A percentile compares a stretch with the other conserved stretches of the same genome.
Evolutionary conservation across 2,888 invertebrate species (phyloP).

Genomic region (Blastobasis lacticolella): DNA sequence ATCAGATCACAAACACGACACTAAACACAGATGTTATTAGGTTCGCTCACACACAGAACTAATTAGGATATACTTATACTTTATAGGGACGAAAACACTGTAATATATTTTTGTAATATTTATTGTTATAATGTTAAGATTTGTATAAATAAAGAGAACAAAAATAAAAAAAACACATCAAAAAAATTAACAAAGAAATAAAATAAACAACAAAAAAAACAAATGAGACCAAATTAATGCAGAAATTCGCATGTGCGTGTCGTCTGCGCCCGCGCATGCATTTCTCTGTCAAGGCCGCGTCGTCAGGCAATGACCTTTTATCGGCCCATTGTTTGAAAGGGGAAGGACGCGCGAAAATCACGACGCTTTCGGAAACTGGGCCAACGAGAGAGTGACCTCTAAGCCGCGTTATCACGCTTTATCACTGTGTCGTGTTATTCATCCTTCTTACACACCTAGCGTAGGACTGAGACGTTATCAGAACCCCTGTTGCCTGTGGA

Average conservation of each 20-base stretch:
- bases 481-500: too few relatives aligned
- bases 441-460: too few relatives aligned
- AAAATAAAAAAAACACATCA: slow-evolving; percentile 51
- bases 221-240: slow-evolving; percentile 26
- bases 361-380: slow-evolving; percentile 41
- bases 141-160: slow-evolving; percentile 70
- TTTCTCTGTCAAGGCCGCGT: slow-evolving; percentile 45
- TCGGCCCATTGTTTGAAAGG: slow-evolving; percentile 41
- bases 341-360: slow-evolving; percentile 24
- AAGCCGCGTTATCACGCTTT: too few relatives aligned
- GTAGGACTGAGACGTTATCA: too few relatives aligned
- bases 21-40: slow-evolving; percentile 36
- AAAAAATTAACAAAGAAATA: slow-evolving; percentile 40
- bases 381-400: slow-evolving; percentile 21
- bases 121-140: slow-evolving; percentile 65
- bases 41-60: slow-evolving; percentile 24
- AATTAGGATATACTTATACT: slow-evolving; percentile 36
- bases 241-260: slow-evolving; percentile 20
- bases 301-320: slow-evolving; percentile 58
- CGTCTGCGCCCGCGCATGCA: slow-evolving; percentile 17
- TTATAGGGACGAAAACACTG: slow-evolving; percentile 45
- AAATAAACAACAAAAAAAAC: slow-evolving; percentile 31
- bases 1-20: slow-evolving; percentile 28
- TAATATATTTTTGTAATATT: slow-evolving; percentile 69
- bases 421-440: too few relatives aligned